phyloP scores from a whole-genome alignment of 2,113 vertebrate genomes.

The Mobula birostris region DNA sequence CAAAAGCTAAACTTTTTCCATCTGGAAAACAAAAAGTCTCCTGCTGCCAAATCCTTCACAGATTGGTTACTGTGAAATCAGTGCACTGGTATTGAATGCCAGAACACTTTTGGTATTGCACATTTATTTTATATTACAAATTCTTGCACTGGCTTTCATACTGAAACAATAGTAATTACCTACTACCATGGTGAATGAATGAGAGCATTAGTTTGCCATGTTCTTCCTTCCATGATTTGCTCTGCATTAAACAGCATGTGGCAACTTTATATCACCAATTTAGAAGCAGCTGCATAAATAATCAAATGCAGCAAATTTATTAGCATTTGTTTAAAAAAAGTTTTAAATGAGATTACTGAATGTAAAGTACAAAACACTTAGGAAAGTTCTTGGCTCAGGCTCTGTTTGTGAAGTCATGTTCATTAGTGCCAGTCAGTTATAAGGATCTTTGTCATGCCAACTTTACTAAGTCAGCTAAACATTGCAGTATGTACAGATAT shows the following conservation, averaged over 20 bases:
- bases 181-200: constrained; percentile 50
- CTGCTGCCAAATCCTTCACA: constrained; percentile 28
- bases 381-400: not conserved
- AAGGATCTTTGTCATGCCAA: constrained; percentile 28
- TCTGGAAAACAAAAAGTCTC: constrained; percentile 19
- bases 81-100: constrained; percentile 43
- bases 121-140: constrained; percentile 39
- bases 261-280: constrained; percentile 41
- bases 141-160: constrained; percentile 43
- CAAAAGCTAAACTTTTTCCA: constrained; percentile 27
- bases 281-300: constrained; percentile 41
- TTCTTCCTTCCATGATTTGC: constrained; percentile 44
- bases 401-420: constrained; percentile 37
- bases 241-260: constrained; percentile 45
- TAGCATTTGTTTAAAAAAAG: not conserved
- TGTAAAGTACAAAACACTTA: constrained; percentile 39
- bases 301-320: constrained; percentile 41
- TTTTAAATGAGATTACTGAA: constrained; percentile 23
- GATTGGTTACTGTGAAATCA: constrained; percentile 41
- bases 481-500: constrained; percentile 36
- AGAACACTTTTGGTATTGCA: constrained; percentile 41
- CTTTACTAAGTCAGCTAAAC: constrained; percentile 39
- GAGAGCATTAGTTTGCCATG: constrained; percentile 48
- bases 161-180: constrained; percentile 47
- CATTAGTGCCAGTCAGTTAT: constrained; percentile 32